A percentile compares a stretch with the other conserved stretches of the same genome.
Evolutionary conservation across 2,888 invertebrate genomes (phyloP).

Genomic region (Scaptomyza flava): DNA sequence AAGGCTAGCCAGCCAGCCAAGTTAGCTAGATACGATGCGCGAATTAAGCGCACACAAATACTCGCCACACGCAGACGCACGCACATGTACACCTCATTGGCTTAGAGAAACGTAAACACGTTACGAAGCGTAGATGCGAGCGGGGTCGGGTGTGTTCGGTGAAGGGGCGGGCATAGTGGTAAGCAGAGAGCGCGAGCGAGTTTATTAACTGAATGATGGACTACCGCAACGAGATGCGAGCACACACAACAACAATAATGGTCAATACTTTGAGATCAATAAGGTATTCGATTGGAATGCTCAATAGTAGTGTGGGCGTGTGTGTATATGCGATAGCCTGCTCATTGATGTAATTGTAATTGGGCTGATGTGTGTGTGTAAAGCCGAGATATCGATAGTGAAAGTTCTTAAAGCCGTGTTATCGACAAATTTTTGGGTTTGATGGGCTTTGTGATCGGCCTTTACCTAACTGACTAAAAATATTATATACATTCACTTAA

Average conservation of each 20-base stretch:
- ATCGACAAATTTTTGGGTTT: slow-evolving; percentile 14
- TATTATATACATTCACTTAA: neutral
- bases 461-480: neutral
- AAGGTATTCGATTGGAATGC: slow-evolving; percentile 61
- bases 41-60: slow-evolving; percentile 59
- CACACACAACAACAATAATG: slow-evolving; percentile 49
- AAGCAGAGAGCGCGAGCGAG: slow-evolving; percentile 39
- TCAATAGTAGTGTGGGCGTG: slow-evolving; percentile 1
- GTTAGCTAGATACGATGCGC: slow-evolving; percentile 71
- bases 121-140: slow-evolving; percentile 54
- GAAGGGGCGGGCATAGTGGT: slow-evolving; percentile 10
- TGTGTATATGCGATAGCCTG: slow-evolving; percentile 1
- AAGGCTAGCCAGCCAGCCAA: slow-evolving; percentile 44
- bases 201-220: slow-evolving; percentile 70
- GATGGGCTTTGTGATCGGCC: neutral
- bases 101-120: slow-evolving; percentile 75
- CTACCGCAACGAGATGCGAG: slow-evolving; percentile 59
- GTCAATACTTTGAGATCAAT: slow-evolving; percentile 39
- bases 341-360: slow-evolving; percentile 14
- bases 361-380: slow-evolving; percentile 1
- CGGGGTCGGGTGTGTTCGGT: slow-evolving; percentile 14
- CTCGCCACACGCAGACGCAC: slow-evolving; percentile 19
- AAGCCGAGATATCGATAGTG: slow-evolving; percentile 39
- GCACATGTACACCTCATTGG: slow-evolving; percentile 23
- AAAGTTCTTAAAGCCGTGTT: slow-evolving; percentile 17